Base-by-base conservation (phyloP, 2,888 invertebrate genomes). In the Campaea margaritaria region DNA sequence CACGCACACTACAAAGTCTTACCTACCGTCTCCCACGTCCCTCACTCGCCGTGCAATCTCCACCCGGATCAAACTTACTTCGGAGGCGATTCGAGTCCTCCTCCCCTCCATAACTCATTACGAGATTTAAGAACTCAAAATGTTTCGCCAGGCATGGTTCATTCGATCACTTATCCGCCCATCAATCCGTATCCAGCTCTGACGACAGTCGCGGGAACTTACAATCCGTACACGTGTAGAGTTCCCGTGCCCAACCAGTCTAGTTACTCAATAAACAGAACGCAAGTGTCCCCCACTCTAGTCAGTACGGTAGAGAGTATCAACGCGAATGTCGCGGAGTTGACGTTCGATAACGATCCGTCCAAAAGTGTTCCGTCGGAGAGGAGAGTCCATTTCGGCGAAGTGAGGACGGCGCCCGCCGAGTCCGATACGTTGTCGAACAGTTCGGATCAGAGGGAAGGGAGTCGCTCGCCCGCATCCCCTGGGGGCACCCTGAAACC, bases 311-410 rank as follows among this genome's bases (percentile, higher is more conserved):
- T 85, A 78, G 82, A 76, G 64, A 86, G 80, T 64, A 82, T 90
- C 67, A 88, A 88, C 72, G 84, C 86, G 61, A 89, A 89, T 72
- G 74, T 87, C 67, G 84, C 86, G 67, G 83, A 82, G 72, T 74
- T 76, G 55, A 65, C 75, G 64, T 81, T 82, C 57, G 77, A 78
- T 72, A 76, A 75, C 74, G 83, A 85, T 76, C 75, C 75, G 70
- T 76, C 83, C 71, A 87, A 82, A 84, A 87, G 81, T 83, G 84
- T 84, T 78, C 87, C 87, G 64, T 87, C 88, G 78, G 93, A 91
- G 71, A 91, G 90, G 84, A 89, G 90, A 87, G 93, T 93, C 66
- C 93, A 74, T 79, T 93, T 93, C 80, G 88, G 90, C 77, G 89
- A 89, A 67, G 88, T 87, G 86, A 86, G 83, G 72, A 86, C 85